A percentile compares a stretch with the other conserved stretches of the same genome.
Conservation (phyloP, 2,797 vertebrate genomes). For the Nyctibius grandis region DNA sequence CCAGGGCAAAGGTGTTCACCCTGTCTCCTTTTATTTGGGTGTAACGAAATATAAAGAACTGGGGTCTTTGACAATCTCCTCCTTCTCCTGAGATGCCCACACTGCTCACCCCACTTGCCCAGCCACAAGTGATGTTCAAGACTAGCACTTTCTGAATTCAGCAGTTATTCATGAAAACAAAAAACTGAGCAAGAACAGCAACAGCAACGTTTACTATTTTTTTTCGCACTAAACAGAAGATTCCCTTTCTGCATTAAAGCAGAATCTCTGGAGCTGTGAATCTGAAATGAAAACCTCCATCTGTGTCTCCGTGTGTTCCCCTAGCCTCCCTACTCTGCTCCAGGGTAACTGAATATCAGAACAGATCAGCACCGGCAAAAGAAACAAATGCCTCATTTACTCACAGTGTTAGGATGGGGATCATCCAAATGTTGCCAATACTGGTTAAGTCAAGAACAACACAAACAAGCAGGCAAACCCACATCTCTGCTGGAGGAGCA, state of each 20-base stretch:
- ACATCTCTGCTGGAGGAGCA: background rate
- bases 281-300: conserved; percentile 56
- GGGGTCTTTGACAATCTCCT: background rate
- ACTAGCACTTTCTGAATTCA: background rate
- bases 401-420: background rate
- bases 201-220: conserved; percentile 47
- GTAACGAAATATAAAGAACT: background rate
- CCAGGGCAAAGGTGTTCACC: background rate
- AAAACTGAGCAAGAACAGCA: conserved; percentile 54
- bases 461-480: background rate
- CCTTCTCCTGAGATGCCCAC: background rate
- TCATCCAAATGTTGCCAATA: background rate
- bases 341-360: conserved; percentile 41
- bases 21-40: background rate
- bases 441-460: background rate
- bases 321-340: conserved; percentile 26
- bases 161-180: conserved; percentile 8
- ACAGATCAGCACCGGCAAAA: conserved; percentile 21
- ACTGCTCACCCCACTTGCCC: background rate
- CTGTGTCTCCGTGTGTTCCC: conserved; percentile 56
- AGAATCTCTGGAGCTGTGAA: conserved; percentile 57
- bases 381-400: background rate
- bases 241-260: conserved; percentile 19
- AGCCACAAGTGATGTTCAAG: background rate
- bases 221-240: conserved; percentile 64